Base-by-base conservation (phyloP, 1,140 invertebrate genomes). In the Zaprionus camerounensis region DNA sequence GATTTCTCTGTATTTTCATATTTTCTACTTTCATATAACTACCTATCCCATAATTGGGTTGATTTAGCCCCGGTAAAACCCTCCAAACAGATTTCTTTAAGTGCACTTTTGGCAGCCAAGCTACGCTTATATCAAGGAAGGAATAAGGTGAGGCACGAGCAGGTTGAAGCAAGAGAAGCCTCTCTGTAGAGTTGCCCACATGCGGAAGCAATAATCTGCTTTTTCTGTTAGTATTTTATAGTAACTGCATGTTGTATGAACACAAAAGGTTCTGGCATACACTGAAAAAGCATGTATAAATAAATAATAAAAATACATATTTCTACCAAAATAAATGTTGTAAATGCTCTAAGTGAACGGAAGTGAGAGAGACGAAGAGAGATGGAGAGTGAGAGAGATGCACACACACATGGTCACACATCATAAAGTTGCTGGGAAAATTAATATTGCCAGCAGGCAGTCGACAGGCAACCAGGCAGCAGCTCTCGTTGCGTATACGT, bases 181-280 rank as follows among this genome's bases (percentile, higher is more conserved):
- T 55, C 61, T 72, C 74, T 73, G 55, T 68, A 44, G 53, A 64
- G 53, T 74, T 77, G 62, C 62, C 62, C 70, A 80, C 70, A 82
- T 72, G 68, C 70, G 84, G 77, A 78, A 78, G 84, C 74, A 88
- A 88, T 87, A 87, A 87, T 87, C 84, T 75, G 84, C 79, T 78
- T 81, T 78, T 74, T 76, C 71, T 78, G 70, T 74, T 65, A 78
- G 61, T 70, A 75, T 83, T 80, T 80, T 51, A 69, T 59, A 67
- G 51, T 46, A 77, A 67, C 69, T 76, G 58, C 68, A 64, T 53
- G n/a, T 58, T 72, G 62, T 56, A 49, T 66, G 58, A 77, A 64
- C 71, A 59, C 57, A 72, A 68, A 79, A 71, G 57, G 36, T 68
- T 68, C 49, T 15, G 31, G 46, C 57, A 49, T 46, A 67, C 55